A percentile compares a stretch with the other conserved stretches of the same genome.
phyloP scores from a whole-genome alignment of 1,140 invertebrate genomes.

The Episyrphus balteatus region DNA sequence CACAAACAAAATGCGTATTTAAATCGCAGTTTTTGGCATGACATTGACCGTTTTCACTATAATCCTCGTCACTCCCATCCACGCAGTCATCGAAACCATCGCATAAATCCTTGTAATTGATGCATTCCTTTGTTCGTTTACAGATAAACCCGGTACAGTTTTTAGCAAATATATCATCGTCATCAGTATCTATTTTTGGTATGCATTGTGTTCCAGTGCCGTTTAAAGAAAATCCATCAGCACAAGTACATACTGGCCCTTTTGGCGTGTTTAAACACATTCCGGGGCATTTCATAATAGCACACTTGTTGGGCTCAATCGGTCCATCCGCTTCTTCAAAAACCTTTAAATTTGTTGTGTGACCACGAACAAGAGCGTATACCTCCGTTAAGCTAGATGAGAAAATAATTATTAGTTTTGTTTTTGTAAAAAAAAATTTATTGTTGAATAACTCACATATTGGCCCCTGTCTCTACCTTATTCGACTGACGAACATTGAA shows the following conservation, averaged over 20 bases:
- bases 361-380: conserved; percentile 11
- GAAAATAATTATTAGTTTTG: too few relatives aligned
- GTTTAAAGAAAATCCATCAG: conserved; percentile 27
- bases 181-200: conserved; percentile 12
- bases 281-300: conserved; percentile 28
- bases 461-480: not conserved
- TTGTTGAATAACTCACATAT: not conserved
- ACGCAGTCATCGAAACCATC: conserved; percentile 74
- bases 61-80: conserved; percentile 71
- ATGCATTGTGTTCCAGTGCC: conserved; percentile 29
- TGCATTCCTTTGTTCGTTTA: conserved; percentile 34
- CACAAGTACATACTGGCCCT: conserved; percentile 29
- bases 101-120: conserved; percentile 49
- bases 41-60: conserved; percentile 36
- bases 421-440: too few relatives aligned
- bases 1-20: conserved; percentile 39
- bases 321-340: conserved; percentile 22
- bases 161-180: not conserved
- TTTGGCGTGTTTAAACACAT: conserved; percentile 30
- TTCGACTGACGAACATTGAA: conserved; percentile 13
- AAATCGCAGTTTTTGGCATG: conserved; percentile 20
- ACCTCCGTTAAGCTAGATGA: not conserved
- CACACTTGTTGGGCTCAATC: conserved; percentile 15
- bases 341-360: conserved; percentile 19
- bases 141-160: conserved; percentile 27